These are phyloP conservation scores for Drosophila serrata DNA, from an alignment of 1,140 invertebrate species.

Conservation along the genomic window DNA sequence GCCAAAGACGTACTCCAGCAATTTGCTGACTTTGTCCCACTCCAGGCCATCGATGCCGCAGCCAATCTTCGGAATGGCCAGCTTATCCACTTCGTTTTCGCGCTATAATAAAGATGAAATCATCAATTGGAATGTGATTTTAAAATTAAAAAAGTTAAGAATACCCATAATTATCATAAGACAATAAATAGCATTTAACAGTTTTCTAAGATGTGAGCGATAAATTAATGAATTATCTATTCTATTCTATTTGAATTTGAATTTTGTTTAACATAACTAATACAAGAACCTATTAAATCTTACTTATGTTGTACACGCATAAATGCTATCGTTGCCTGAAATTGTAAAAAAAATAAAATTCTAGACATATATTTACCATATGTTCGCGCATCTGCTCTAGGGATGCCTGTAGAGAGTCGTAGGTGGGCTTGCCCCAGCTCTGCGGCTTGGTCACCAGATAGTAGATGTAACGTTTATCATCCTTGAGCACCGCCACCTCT, in stretches of 20 bases:
- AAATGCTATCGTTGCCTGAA: neutral
- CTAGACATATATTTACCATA: slow-evolving; percentile 61
- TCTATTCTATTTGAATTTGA: neutral
- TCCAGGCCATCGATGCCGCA: slow-evolving; percentile 88
- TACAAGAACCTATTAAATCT: neutral
- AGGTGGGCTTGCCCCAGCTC: slow-evolving; percentile 86
- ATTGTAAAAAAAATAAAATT: neutral
- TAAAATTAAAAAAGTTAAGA: neutral
- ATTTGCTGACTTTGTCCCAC: slow-evolving; percentile 87
- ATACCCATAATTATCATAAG: neutral
- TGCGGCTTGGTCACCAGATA: slow-evolving; percentile 87
- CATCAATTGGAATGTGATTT: neutral
- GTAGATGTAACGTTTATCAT: slow-evolving; percentile 86
- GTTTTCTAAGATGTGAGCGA: neutral
- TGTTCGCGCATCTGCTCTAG: slow-evolving; percentile 85
- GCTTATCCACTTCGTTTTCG: slow-evolving; percentile 85
- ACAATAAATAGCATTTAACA: too few relatives aligned
- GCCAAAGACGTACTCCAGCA: slow-evolving; percentile 86
- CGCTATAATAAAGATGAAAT: slow-evolving; percentile 55
- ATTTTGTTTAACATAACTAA: neutral
- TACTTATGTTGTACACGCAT: neutral
- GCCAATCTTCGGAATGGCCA: slow-evolving; percentile 88
- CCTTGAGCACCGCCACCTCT: slow-evolving; percentile 86
- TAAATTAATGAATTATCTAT: neutral
- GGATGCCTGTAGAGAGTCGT: slow-evolving; percentile 84